Base-by-base conservation (phyloP, 2,888 invertebrate species). In the Autographa pulchrina region DNA sequence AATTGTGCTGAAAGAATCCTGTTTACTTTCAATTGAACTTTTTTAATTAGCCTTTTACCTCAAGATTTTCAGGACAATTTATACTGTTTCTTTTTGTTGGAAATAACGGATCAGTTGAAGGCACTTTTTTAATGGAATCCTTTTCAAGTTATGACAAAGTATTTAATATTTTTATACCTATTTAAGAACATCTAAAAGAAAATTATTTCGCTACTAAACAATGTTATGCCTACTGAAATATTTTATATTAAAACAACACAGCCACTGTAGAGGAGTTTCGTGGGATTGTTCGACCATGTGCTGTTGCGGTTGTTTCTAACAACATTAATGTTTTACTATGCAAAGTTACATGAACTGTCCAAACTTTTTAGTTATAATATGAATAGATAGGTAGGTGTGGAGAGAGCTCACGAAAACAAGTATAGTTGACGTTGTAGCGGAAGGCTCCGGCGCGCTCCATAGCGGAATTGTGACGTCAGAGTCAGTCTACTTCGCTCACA, bases 401-500 rank as follows among this genome's bases (percentile, higher is more conserved):
- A 82, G 77, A 72, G 68, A 80, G 83, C 80, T 80, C 72, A 78
- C 83, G 84, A 86, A 88, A 86, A 85, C 81, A 80, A 76, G 76
- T 81, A 84, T 80, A 82, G 84, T 78, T 84, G 83, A 74, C 77
- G 83, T 78, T 81, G 85, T 77, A 76, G 82, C 88, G 88, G 89
- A 88, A 88, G 85, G 84, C 85, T 83, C 73, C 80, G 80, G 80
- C 81, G 70, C 81, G 80, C 85, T 78, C 73, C 74, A 77, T 74
- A 85, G 86, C 87, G 86, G 85, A 85, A 86, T 86, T 84, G 85
- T 86, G 87, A 89, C 89, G 89, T 86, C 88, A 87, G 75, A 82
- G 84, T 81, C 81, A 80, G 81, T 81, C 73, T 82, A 84, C 83
- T 84, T 78, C 79, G 80, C 77, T 79, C 81, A 81, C 70, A 78